Evolutionary conservation across 2,113 vertebrate species (phyloP).

Genomic region (Prionailurus viverrinus): DNA sequence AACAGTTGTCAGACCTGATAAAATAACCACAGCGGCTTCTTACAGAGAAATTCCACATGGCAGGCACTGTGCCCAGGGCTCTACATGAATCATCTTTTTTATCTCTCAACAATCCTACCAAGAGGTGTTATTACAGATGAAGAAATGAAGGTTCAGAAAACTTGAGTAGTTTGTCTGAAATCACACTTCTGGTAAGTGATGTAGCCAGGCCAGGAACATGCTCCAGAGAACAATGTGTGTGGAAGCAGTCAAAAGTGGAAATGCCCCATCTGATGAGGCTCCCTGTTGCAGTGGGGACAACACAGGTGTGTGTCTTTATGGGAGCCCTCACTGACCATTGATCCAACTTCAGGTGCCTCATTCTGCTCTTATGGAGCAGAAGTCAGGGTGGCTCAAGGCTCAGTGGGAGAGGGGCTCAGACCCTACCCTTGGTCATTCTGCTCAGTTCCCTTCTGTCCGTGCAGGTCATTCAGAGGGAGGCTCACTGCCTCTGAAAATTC

Average conservation of each 20-base stretch:
- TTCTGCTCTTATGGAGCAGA: not conserved
- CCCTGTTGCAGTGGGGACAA: no score
- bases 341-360: rapidly evolving
- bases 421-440: not conserved
- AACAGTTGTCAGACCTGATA: not conserved
- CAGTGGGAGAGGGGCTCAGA: not conserved
- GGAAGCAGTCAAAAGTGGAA: not conserved
- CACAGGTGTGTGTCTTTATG: rapidly evolving
- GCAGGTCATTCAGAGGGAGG: not conserved
- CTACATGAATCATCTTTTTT: no score
- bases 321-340: not conserved
- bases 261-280: not conserved
- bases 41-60: not conserved
- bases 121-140: not conserved
- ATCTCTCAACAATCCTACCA: not conserved
- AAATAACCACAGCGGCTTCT: not conserved
- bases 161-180: not conserved
- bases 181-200: not conserved
- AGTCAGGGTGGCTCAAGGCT: not conserved
- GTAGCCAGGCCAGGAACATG: not conserved
- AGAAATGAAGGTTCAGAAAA: not conserved
- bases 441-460: rapidly evolving
- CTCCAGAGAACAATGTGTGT: not conserved
- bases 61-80: not conserved
- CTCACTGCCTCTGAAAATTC: not conserved